Evolutionary conservation across 92 coral and sea anemone genomes (phyloP).

Genomic region (Siderastrea siderea): DNA sequence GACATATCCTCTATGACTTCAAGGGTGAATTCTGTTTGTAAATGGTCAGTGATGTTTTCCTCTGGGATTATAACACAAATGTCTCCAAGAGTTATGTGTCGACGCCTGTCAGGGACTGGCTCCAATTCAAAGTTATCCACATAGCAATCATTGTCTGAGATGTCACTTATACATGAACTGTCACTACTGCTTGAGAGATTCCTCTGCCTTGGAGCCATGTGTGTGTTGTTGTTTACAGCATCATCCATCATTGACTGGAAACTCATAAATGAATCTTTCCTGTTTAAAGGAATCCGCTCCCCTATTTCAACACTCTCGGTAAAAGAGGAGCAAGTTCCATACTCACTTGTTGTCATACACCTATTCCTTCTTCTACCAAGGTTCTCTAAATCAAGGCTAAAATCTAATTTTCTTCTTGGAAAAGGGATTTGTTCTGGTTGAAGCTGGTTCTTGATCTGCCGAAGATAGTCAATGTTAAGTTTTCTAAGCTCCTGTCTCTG

Average conservation of each 20-base stretch:
- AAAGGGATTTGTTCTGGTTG: slow-evolving; percentile 33
- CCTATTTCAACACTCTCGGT: slow-evolving; percentile 51
- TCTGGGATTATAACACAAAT: slow-evolving; percentile 93
- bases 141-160: slow-evolving; percentile 59
- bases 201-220: slow-evolving; percentile 11
- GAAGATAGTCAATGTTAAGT: slow-evolving; percentile 74
- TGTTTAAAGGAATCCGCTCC: slow-evolving; percentile 24
- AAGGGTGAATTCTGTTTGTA: slow-evolving; percentile 85
- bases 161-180: slow-evolving; percentile 41
- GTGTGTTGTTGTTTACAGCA: slow-evolving; percentile 36
- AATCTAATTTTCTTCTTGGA: slow-evolving; percentile 65
- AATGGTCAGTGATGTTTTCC: slow-evolving; percentile 85
- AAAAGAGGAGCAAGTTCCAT: slow-evolving; percentile 81
- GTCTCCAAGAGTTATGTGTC: slow-evolving; percentile 88
- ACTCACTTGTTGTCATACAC: slow-evolving; percentile 78
- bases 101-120: slow-evolving; percentile 49
- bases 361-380: slow-evolving; percentile 50
- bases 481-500: slow-evolving; percentile 73
- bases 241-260: slow-evolving; percentile 34
- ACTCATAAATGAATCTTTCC: slow-evolving; percentile 32
- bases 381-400: slow-evolving; percentile 76
- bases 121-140: slow-evolving; percentile 51
- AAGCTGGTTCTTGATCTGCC: slow-evolving; percentile 39
- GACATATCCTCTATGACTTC: slow-evolving; percentile 84
- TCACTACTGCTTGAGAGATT: slow-evolving; percentile 41